Evolutionary conservation across 2,888 invertebrate species (phyloP).

Genomic region (Protonemura montana): DNA sequence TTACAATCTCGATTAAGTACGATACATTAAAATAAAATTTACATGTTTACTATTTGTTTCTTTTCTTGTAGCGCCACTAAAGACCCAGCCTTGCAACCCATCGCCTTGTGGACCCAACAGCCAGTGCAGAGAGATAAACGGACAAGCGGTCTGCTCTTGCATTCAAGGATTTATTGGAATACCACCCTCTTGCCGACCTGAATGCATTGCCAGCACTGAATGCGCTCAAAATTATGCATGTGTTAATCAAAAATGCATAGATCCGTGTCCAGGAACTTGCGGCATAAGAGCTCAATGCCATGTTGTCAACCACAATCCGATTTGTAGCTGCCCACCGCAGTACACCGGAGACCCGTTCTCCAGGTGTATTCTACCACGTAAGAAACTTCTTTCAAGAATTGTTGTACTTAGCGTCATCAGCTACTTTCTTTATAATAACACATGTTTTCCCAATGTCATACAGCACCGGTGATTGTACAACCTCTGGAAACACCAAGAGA

Average conservation of each 20-base stretch:
- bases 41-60: too few species aligned
- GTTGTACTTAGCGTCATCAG: background rate
- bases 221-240: constrained; percentile 84
- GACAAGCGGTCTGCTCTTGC: constrained; percentile 83
- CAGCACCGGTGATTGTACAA: background rate
- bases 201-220: constrained; percentile 84
- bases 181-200: constrained; percentile 80
- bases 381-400: constrained; percentile 58
- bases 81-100: constrained; percentile 54
- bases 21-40: too few species aligned
- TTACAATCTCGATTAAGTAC: too few species aligned
- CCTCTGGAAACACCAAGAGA: constrained; percentile 39
- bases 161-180: constrained; percentile 79
- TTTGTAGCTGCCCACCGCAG: constrained; percentile 80
- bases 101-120: constrained; percentile 56
- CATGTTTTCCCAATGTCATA: background rate
- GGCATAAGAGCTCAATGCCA: constrained; percentile 82
- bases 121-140: constrained; percentile 55
- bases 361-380: constrained; percentile 73
- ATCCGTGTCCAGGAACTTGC: constrained; percentile 85
- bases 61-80: constrained; percentile 48
- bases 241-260: constrained; percentile 78
- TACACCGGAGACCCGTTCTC: constrained; percentile 84
- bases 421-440: constrained; percentile 13
- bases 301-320: constrained; percentile 85